phyloP scores from a whole-genome alignment of 2,797 vertebrate species.

The Tadarida brasiliensis region DNA sequence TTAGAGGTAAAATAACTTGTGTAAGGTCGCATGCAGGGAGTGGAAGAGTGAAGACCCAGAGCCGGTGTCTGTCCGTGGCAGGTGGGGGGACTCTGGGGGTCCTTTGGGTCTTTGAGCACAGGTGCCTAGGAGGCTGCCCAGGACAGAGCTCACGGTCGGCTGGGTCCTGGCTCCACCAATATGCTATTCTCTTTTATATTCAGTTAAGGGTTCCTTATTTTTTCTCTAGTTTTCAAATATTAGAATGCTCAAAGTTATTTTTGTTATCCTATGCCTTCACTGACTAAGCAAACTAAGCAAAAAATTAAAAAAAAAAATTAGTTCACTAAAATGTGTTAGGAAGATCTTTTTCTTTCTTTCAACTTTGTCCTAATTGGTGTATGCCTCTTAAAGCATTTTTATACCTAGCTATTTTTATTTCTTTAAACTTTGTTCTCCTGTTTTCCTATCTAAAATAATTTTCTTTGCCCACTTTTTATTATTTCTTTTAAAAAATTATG shows the following conservation, averaged over 20 bases:
- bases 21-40: background rate
- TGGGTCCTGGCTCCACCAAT: background rate
- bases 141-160: background rate
- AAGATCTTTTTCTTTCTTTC: constrained; percentile 5
- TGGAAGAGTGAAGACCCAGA: background rate
- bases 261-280: background rate
- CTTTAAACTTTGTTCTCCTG: background rate
- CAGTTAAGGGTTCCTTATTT: background rate
- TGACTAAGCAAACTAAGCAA: constrained; percentile 6
- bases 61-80: background rate
- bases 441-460: background rate
- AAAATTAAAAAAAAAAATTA: background rate
- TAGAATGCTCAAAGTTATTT: background rate
- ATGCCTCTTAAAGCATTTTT: background rate
- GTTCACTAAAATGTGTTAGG: background rate
- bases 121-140: background rate
- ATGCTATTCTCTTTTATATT: background rate
- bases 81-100: background rate
- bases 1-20: background rate
- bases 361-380: background rate
- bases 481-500: background rate
- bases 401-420: constrained; percentile 36
- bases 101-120: accelerated
- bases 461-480: background rate
- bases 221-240: background rate